Evolutionary conservation across 2,888 invertebrate genomes (phyloP).

Genomic region (Lissonota sp.): DNA sequence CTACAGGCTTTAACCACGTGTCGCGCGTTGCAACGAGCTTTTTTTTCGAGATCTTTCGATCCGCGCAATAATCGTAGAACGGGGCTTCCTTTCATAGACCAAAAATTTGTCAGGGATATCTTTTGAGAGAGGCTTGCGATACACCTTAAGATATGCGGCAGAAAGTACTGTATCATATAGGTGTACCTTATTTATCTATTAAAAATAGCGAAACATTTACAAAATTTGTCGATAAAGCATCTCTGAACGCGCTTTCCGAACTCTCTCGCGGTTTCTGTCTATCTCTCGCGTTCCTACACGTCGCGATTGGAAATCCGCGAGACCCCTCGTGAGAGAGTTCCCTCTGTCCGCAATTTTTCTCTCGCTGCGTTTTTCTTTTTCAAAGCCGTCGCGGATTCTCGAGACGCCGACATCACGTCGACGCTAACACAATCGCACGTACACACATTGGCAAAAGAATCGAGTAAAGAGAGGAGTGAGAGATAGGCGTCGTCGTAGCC

Average conservation of each 20-base stretch:
- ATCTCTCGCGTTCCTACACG: conserved; percentile 40
- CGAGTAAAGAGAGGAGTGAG: conserved; percentile 38
- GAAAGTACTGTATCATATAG: too few relatives aligned
- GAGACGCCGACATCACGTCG: conserved; percentile 45
- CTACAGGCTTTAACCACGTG: conserved; percentile 42
- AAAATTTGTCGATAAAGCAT: conserved; percentile 37
- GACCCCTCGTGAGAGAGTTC: conserved; percentile 54
- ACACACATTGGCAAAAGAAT: conserved; percentile 38
- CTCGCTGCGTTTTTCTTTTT: neutral
- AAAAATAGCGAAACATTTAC: neutral
- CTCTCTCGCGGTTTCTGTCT: conserved; percentile 1
- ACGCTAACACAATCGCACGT: neutral
- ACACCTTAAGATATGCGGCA: too few relatives aligned
- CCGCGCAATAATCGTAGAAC: conserved; percentile 10
- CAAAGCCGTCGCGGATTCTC: conserved; percentile 30
- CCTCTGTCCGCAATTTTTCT: conserved; percentile 49
- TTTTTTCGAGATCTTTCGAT: conserved; percentile 36
- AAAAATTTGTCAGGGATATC: too few relatives aligned
- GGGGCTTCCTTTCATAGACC: neutral
- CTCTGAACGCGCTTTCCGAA: neutral
- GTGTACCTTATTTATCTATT: conserved; percentile 6
- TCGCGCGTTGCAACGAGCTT: conserved; percentile 23
- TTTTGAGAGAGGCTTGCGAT: too few relatives aligned
- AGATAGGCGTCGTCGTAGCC: conserved; percentile 52
- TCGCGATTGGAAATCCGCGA: conserved; percentile 43